Base-by-base conservation (phyloP, 2,113 vertebrate species). In the Cynopterus brachyotis region DNA sequence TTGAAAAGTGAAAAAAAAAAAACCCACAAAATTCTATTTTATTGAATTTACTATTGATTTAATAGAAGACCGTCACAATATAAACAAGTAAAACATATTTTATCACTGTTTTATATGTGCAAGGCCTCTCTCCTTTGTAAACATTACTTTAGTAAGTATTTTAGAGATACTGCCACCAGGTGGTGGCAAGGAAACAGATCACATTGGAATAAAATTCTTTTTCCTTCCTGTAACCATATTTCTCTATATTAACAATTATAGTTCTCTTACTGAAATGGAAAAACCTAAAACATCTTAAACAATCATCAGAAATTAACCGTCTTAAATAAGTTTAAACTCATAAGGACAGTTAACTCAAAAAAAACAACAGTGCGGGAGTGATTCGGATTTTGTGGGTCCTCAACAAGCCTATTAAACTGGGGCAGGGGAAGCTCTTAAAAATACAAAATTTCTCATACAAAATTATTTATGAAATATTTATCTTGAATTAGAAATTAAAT, bases 91-190 rank as follows among this genome's bases (percentile, higher is more conserved):
- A 81, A 83, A 60, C n/a, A 82, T 9, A 89, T 28, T 81, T 35
- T 83, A 86, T 53, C 79, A 16, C 20, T 7, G 5, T 81, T 59
- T 78, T 67, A 24, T 69, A 37, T 32, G 17, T n/a, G 8, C 10
- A 88, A 62, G 12, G 0, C 37, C 45, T 50, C 12, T 6, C 3
- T 5, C 35, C 28, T 70, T 81, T 32, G 28, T 85, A 95, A 94
- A 35, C n/a, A 75, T 45, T 87, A 26, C 30, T 91, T 91, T 75
- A n/a, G n/a, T n/a, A n/a, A n/a, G n/a, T 80, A 45, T 81, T 75
- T 95, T 90, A 81, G 22, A 28, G 9, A 94, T 85, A 47, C 85
- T 95, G 89, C 93, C 96, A 96, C 89, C 88, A 95, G 1, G 91
- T 73, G 84, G 96, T 69, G 9, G 19, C 75, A 94, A 93, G 45